These are phyloP conservation scores for Nymphalis c-album DNA, from an alignment of 2,888 invertebrate genomes.

Conservation along the genomic window DNA sequence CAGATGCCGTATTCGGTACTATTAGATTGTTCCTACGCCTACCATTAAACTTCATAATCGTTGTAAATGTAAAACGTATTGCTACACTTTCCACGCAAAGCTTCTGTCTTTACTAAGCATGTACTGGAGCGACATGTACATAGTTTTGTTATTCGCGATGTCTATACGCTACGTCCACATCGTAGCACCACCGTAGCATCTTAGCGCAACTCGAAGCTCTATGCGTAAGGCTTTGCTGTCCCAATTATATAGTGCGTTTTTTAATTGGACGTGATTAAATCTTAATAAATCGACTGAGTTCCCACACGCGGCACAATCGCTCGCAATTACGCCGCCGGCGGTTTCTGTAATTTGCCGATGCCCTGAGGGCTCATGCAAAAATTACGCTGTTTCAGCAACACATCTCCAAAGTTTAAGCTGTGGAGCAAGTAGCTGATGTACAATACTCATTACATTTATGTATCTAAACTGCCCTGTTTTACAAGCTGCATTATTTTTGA, in stretches of 20 bases:
- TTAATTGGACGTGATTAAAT: conserved; percentile 78
- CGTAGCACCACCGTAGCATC: conserved; percentile 50
- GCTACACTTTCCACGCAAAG: background rate
- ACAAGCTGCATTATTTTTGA: no score
- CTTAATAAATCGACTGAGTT: conserved; percentile 76
- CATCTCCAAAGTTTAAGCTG: conserved; percentile 44
- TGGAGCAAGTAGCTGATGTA: conserved; percentile 29
- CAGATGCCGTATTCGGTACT: conserved; percentile 45
- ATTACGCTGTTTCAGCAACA: conserved; percentile 65
- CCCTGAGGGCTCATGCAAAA: conserved; percentile 67
- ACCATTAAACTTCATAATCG: conserved; percentile 37
- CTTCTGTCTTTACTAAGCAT: background rate
- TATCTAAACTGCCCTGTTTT: background rate
- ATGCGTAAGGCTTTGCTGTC: conserved; percentile 58
- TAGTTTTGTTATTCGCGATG: background rate
- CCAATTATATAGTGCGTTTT: conserved; percentile 66
- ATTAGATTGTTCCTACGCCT: conserved; percentile 44
- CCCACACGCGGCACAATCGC: conserved; percentile 64
- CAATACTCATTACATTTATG: conserved; percentile 8
- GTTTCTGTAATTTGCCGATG: conserved; percentile 70
- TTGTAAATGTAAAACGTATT: conserved; percentile 27
- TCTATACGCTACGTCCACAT: conserved; percentile 30
- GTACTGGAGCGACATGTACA: background rate
- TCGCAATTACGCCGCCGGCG: conserved; percentile 72
- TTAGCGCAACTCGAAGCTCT: conserved; percentile 50